Base-by-base conservation (phyloP, 2,888 invertebrate species). In the Rhagophthalmus giganteus region DNA sequence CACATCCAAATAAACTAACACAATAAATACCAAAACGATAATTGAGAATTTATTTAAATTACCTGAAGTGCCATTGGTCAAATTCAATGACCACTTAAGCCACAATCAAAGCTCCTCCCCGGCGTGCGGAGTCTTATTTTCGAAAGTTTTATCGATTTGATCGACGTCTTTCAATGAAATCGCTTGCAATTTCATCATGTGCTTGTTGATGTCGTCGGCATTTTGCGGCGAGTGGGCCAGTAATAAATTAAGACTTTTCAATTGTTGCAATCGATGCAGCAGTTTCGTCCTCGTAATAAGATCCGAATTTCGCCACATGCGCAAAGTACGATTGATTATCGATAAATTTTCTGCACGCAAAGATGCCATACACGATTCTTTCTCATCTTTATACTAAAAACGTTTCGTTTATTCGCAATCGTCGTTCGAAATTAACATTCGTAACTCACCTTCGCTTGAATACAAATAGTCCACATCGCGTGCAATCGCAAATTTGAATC, bases 341-440 rank as follows among this genome's bases (percentile, higher is more conserved):
- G 76, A 71, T 1, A 76, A 72, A 7, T 79, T 78, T 62, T 81
- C 79, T 31, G 77, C 75, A 47, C 77, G 76, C 25, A 82, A 68
- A 38, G 78, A 76, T 51, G 70, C 74, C 8, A 81, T 65, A 59
- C 82, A 83, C 1, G 71, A 67, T 30, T 69, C 73, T 62, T 76
- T 78, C 40, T 77, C 76, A 2, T 58, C 55, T 32, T 54, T 59
- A 54, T 66, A 67, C 80, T 70, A 45, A 32, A 64, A 63, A 12
- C n/a, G n/a, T n/a, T n/a, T n/a, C n/a, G n/a, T n/a, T n/a, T n/a
- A n/a, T n/a, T n/a, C n/a, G n/a, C n/a, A n/a, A n/a, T n/a, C n/a
- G n/a, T n/a, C n/a, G n/a, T n/a, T n/a, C n/a, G n/a, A n/a, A n/a
- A n/a, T n/a, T n/a, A n/a, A n/a, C n/a, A n/a, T n/a, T n/a, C n/a